A percentile compares a stretch with the other conserved stretches of the same genome.
Conservation (phyloP, 2,113 vertebrate genomes). For the Coracopsis vasa region DNA sequence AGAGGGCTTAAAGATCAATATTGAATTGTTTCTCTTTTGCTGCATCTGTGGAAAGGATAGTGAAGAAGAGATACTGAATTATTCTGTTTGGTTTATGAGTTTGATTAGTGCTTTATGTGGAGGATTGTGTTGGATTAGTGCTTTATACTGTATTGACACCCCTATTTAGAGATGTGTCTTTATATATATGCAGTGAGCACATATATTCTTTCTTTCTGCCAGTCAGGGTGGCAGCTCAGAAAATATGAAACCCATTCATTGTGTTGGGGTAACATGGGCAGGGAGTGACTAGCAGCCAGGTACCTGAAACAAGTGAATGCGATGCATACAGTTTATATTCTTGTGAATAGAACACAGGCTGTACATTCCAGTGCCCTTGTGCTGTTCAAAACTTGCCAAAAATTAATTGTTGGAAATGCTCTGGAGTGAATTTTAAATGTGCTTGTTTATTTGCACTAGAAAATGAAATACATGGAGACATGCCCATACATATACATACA, state of each 20-base stretch:
- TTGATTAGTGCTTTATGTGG: neutral
- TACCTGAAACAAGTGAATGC: neutral
- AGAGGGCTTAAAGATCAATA: neutral
- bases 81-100: neutral
- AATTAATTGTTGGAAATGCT: slow-evolving; percentile 2
- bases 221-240: neutral
- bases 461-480: neutral
- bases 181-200: neutral
- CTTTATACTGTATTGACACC: neutral
- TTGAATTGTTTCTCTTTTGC: neutral
- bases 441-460: slow-evolving; percentile 12
- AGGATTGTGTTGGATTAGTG: neutral
- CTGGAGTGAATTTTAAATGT: neutral
- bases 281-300: neutral
- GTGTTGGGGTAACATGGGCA: neutral
- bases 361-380: neutral
- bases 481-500: slow-evolving; percentile 11
- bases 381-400: neutral
- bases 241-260: neutral
- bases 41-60: neutral
- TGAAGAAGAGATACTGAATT: neutral
- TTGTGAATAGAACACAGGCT: neutral
- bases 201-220: neutral
- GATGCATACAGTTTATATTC: neutral
- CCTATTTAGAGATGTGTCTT: neutral